Evolutionary conservation across 35 echinoderm and acorn worm genomes (phyloP).

Genomic region (Ptychodera flava): DNA sequence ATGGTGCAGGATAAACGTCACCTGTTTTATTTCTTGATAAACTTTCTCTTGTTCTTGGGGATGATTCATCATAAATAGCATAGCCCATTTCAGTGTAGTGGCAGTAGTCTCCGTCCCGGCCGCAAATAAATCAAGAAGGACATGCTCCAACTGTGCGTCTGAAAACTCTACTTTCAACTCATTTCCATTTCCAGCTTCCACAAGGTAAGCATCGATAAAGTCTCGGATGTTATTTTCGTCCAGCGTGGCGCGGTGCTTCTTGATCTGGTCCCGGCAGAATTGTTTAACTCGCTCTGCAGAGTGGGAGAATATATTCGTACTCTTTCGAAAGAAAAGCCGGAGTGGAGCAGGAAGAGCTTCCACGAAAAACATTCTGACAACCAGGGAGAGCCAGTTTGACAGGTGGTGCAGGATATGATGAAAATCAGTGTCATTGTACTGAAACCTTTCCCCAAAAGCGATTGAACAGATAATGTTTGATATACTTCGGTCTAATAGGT

Average conservation of each 20-base stretch:
- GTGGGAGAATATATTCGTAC: neutral
- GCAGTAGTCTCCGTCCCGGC: conserved; percentile 9
- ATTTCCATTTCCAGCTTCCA: neutral
- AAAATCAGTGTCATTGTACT: neutral
- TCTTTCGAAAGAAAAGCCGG: neutral
- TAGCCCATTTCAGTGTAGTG: neutral
- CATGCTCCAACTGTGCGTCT: neutral
- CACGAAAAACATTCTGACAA: neutral
- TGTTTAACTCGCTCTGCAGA: neutral
- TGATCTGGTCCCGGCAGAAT: neutral
- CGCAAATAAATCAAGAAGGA: neutral
- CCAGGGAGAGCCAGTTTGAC: neutral
- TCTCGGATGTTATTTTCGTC: neutral
- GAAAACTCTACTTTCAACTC: neutral
- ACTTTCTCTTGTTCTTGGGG: neutral
- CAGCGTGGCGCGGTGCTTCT: neutral
- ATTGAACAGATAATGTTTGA: neutral
- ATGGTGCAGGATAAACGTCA: too few species aligned
- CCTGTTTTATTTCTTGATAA: conserved; percentile 4
- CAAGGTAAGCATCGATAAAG: conserved; percentile 5
- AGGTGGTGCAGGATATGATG: neutral
- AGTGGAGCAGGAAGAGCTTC: neutral
- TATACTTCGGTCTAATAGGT: neutral
- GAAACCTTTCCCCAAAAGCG: neutral
- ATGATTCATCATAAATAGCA: neutral